Percentiles rank a stretch among this genome's conserved stretches.
Conservation (phyloP, 2,797 vertebrate species). For the Neopelma chrysocephalum region DNA sequence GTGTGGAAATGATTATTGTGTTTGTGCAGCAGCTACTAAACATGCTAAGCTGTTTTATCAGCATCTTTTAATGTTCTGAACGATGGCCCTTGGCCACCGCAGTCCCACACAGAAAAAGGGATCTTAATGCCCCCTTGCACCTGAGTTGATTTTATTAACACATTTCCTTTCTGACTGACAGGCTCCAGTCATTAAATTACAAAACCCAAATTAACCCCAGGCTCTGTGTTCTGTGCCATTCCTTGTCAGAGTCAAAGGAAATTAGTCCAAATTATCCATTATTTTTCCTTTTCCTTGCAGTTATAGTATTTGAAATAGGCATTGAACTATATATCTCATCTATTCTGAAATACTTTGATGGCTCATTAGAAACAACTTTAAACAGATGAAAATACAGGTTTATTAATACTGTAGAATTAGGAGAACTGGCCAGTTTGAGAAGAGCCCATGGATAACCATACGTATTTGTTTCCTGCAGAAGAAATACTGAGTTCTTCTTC, state of each 20-base stretch:
- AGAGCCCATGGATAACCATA: not conserved
- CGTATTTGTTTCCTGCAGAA: not conserved
- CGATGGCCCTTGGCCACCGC: not conserved
- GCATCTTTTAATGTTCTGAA: slow-evolving; percentile 28
- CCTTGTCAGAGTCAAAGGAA: not conserved
- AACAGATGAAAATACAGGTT: not conserved
- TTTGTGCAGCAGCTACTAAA: slow-evolving; percentile 43
- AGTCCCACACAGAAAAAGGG: not conserved
- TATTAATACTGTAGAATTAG: not conserved
- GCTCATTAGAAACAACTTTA: not conserved
- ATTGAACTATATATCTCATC: not conserved
- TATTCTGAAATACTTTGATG: not conserved
- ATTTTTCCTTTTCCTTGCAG: not conserved
- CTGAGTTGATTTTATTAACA: not conserved
- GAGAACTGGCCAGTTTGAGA: not conserved
- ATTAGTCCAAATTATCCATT: not conserved
- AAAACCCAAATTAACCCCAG: not conserved
- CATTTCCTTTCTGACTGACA: not conserved
- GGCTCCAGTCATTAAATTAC: not conserved
- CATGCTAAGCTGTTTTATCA: slow-evolving; percentile 48
- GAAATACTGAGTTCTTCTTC: not conserved
- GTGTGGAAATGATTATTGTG: slow-evolving; percentile 3
- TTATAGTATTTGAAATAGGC: not conserved
- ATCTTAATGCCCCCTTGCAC: not conserved
- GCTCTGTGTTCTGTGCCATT: not conserved